Base-by-base conservation (phyloP, 2,888 invertebrate genomes). In the Bombylius major region DNA sequence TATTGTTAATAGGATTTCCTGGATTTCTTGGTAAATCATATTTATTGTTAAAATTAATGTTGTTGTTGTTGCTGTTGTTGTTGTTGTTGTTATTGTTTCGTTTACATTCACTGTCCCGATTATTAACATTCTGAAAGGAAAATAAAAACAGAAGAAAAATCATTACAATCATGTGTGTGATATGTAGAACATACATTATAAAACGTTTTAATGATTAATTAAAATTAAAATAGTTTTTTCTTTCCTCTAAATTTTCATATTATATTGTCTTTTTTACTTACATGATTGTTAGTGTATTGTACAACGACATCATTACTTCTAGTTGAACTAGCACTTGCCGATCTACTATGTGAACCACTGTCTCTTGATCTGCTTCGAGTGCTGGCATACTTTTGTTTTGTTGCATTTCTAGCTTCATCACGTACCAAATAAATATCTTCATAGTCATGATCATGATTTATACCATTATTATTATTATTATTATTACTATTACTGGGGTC, bases 401-500 rank as follows among this genome's bases (percentile, higher is more conserved):
- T 33, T 53, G 54, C 55, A 34, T 53, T 61, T 58, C 67, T 70
- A 11, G 74, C 72, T 61, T 81, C 83, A 51, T 84, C 84, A 54
- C 82, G 77, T 53, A 87, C 81, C 70, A 86, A 69, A 68, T 88
- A 88, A 59, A 89, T 89, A 65, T 89, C 89, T 71, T 89, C 89
- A 69, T 89, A 89, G 67, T 89, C 89, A 65, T 87, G 84, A 62
- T 82, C 81, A 59, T 79, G 78, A 13, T 63, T 61, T 57, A 59
- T 65, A 48, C 63, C 60, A 52, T 56, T 55, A 45, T 47, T 51
- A n/a, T 51, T 50, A 34, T 57, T 52, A 54, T 55, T 55, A n/a
- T 47, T 32, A 31, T 50, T 54, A 23, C 50, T 56, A 52, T 56
- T 63, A 47, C 56, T 64, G 48, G 59, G 58, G 45, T 61, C 60